Evolutionary conservation across 2,888 invertebrate genomes (phyloP).

Genomic region (Cephus runcator): DNA sequence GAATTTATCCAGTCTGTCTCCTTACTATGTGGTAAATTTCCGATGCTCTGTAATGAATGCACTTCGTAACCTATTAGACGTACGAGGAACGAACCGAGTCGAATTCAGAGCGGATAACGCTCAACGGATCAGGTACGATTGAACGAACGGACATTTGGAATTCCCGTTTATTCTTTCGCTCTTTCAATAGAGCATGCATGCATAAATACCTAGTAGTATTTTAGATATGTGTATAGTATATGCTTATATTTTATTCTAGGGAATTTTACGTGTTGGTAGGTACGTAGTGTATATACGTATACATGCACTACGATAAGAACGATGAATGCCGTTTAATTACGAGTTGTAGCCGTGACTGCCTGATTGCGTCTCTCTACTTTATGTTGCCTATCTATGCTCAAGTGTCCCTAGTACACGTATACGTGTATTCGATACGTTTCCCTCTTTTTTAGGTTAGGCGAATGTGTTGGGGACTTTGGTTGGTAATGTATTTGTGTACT

Average conservation of each 20-base stretch:
- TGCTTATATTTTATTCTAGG: not conserved
- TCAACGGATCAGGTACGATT: not conserved
- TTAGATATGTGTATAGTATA: not conserved
- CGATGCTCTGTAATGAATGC: not conserved
- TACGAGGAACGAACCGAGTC: not conserved
- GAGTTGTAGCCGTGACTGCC: not conserved
- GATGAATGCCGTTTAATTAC: conserved; percentile 5
- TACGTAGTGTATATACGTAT: not conserved
- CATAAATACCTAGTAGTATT: not conserved
- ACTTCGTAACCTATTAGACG: not conserved
- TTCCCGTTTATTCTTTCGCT: not conserved
- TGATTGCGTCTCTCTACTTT: not conserved
- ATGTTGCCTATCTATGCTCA: not conserved
- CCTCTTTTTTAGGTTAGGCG: not conserved
- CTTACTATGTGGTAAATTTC: not conserved
- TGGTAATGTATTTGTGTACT: not conserved
- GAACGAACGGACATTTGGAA: not conserved
- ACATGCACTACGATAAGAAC: not conserved
- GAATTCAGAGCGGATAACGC: not conserved
- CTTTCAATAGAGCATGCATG: not conserved
- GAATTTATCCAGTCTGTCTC: not conserved
- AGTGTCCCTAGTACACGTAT: not conserved
- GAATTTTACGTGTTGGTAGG: not conserved
- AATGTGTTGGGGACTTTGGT: not conserved
- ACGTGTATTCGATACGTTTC: not conserved